Conservation (phyloP, 2,888 invertebrate species). For the Leptinotarsa tumamoca region DNA sequence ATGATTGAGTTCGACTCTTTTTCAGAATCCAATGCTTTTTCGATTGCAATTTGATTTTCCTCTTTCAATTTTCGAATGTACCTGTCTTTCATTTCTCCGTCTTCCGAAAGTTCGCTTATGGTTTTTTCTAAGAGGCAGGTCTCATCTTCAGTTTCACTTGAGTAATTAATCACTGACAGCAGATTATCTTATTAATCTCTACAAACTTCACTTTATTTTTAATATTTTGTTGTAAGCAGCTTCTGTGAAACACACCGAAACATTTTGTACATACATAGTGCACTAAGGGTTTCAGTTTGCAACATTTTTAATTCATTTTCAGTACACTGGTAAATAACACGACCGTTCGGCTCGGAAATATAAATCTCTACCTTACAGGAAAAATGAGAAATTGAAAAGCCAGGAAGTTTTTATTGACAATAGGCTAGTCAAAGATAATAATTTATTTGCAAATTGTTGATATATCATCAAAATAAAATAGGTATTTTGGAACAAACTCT, state of each 20-base stretch:
- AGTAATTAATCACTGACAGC: conserved; percentile 6
- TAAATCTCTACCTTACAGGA: too few relatives aligned
- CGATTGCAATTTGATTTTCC: conserved; percentile 14
- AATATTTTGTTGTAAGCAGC: not conserved
- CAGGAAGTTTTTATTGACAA: too few relatives aligned
- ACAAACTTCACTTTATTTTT: conserved; percentile 18
- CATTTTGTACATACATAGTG: not conserved
- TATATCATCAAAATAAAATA: too few relatives aligned
- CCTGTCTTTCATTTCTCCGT: conserved; percentile 9
- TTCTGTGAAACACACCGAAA: not conserved
- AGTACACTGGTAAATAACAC: not conserved
- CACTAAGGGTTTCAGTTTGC: not conserved
- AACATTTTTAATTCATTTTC: not conserved
- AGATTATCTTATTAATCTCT: conserved; percentile 1
- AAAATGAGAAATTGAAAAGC: too few relatives aligned
- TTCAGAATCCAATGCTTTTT: conserved; percentile 15
- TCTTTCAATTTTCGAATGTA: not conserved
- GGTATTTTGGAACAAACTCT: too few relatives aligned
- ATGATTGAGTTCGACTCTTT: not conserved
- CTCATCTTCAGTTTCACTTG: conserved; percentile 14
- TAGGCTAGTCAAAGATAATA: too few relatives aligned
- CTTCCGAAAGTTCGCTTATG: conserved; percentile 8
- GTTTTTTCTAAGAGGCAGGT: conserved; percentile 13
- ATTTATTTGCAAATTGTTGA: too few relatives aligned
- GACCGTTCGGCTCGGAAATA: not conserved